Evolutionary conservation across 92 coral and sea anemone genomes (phyloP), one percentile per base, ranked within the genome.

Genomic region (Heteractis magnifica): DNA sequence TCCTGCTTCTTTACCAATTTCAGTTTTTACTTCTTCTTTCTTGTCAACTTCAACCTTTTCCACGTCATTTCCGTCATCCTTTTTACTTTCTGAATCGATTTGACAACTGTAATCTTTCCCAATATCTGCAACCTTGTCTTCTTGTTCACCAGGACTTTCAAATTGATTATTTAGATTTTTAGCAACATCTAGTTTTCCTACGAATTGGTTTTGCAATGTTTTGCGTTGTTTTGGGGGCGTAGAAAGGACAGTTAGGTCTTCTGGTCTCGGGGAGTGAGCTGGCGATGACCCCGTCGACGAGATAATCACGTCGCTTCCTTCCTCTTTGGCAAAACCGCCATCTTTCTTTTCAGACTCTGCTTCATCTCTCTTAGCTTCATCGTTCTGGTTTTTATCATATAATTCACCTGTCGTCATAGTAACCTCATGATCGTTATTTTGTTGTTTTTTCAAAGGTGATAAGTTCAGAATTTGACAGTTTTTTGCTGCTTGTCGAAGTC

Each of bases 221-320:
- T 65, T 59, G 5, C 73, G 18, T 53, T 77, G 75, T 79, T 87
- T 86, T 55, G 97, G 96, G 19, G 99, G 98, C 12, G 93, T 94
- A 19, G 99, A 97, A 72, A 97, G 84, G 71, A 90, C 79, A 23
- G 77, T 71, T 56, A 97, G 75, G 65, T 94, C 94, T 65, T 88
- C 89, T 49, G 98, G 98, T 73, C 89, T 82, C 0, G 99, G 99
- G 6, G 99, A 97, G 83, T 89, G 90, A 34, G 98, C 93, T 9
- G 99, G 98, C 11, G 99, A 97, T 15, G 99, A 97, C 73, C 99
- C 99, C 44, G 93, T 93, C 21, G 99, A 97, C 56, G 99, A 97
- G 34, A 94, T 86, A 64, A 97, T 86, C 71, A 97, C 91, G 55
- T 94, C 99, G 50, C 79, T 81, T 65, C 85, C 85, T 14, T 62